Percentiles rank a stretch among this genome's conserved stretches.
phyloP scores from a whole-genome alignment of 1,140 invertebrate genomes.

The Laodelphax striatellus region DNA sequence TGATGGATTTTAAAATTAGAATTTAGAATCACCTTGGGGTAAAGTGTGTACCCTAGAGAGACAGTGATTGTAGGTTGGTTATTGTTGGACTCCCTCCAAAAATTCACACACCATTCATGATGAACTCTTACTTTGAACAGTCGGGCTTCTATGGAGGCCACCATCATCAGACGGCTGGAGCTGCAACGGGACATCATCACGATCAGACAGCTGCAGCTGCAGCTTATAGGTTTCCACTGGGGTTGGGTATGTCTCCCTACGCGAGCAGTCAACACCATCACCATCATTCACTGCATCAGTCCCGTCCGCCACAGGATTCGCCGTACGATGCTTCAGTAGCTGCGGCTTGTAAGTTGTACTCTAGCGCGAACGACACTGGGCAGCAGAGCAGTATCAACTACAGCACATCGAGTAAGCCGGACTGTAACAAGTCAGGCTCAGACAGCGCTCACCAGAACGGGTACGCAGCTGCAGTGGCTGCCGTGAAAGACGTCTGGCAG shows the following conservation, averaged over 20 bases:
- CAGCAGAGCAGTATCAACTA: slow-evolving; percentile 46
- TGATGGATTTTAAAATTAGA: no score
- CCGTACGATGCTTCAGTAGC: slow-evolving; percentile 81
- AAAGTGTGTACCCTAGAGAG: no score
- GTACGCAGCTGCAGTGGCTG: slow-evolving; percentile 50
- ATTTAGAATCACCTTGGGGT: no score
- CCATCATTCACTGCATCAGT: slow-evolving; percentile 60
- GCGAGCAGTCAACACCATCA: slow-evolving; percentile 62
- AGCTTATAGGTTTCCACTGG: slow-evolving; percentile 67
- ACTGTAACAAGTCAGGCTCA: slow-evolving; percentile 33
- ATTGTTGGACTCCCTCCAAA: neutral
- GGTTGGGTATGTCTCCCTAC: slow-evolving; percentile 73
- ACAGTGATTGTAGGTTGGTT: neutral
- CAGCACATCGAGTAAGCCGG: slow-evolving; percentile 29
- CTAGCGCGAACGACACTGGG: slow-evolving; percentile 44
- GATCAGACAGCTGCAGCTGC: slow-evolving; percentile 47
- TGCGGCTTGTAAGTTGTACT: slow-evolving; percentile 71
- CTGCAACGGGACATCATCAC: slow-evolving; percentile 54
- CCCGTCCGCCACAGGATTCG: slow-evolving; percentile 71
- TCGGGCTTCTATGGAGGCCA: slow-evolving; percentile 85
- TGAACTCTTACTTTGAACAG: slow-evolving; percentile 94
- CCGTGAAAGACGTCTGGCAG: slow-evolving; percentile 54
- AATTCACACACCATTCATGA: slow-evolving; percentile 34
- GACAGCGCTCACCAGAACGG: slow-evolving; percentile 46
- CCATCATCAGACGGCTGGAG: slow-evolving; percentile 58